phyloP scores from a whole-genome alignment of 2,888 invertebrate species.

The Ariolimax columbianus region DNA sequence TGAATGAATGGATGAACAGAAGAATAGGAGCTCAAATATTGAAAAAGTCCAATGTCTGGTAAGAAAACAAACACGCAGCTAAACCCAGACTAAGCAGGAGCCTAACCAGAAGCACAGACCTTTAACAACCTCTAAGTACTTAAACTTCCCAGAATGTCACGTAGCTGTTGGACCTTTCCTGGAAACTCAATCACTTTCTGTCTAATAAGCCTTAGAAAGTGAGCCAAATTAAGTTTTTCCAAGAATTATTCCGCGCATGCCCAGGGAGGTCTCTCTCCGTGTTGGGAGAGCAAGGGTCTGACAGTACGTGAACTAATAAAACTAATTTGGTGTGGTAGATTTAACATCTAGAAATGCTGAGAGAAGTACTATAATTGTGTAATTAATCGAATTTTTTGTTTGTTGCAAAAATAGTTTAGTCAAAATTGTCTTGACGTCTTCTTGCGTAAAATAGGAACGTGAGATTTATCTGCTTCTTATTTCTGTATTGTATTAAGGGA shows the following conservation, averaged over 20 bases:
- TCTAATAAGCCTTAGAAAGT: slow-evolving; percentile 23
- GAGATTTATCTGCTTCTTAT: too few species aligned
- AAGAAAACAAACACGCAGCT: not conserved
- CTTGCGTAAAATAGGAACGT: too few species aligned
- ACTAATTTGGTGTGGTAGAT: not conserved
- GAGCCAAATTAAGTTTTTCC: slow-evolving; percentile 28
- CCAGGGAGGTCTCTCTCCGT: not conserved
- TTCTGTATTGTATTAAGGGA: too few species aligned
- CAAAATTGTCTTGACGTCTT: not conserved
- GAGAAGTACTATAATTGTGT: not conserved
- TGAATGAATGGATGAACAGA: too few species aligned
- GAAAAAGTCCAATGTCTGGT: not conserved
- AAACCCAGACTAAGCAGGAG: not conserved
- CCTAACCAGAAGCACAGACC: not conserved
- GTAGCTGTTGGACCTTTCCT: not conserved
- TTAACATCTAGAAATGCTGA: not conserved
- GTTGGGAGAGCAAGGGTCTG: not conserved
- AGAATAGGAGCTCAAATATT: too few species aligned
- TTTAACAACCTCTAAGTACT: slow-evolving; percentile 11
- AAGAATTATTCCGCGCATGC: slow-evolving; percentile 11
- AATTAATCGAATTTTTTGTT: not conserved
- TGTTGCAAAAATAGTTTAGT: not conserved
- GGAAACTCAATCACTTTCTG: slow-evolving; percentile 25
- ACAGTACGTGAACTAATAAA: not conserved
- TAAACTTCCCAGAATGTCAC: slow-evolving; percentile 3